These are phyloP conservation scores for Diplodus sargus DNA, from an alignment of 2,797 vertebrate genomes.

Conservation along the genomic window DNA sequence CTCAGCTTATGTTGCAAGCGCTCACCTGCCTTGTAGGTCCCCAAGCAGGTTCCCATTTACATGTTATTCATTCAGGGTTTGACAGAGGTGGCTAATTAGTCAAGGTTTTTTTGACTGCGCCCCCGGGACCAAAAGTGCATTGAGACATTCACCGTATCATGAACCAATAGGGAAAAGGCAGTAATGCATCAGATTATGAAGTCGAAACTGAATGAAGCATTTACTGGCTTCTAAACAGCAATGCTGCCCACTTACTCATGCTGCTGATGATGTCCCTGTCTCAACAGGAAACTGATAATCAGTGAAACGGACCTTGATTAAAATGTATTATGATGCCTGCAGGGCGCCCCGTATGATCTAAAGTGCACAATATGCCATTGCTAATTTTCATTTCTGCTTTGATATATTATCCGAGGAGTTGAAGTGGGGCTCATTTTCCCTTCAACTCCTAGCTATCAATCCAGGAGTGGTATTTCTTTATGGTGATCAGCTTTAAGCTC, in stretches of 20 bases:
- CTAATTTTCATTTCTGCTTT: slow-evolving; percentile 47
- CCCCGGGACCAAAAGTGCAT: slow-evolving; percentile 44
- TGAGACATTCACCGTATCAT: slow-evolving; percentile 38
- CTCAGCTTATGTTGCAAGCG: not conserved
- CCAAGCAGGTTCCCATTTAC: slow-evolving; percentile 32
- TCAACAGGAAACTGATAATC: slow-evolving; percentile 65
- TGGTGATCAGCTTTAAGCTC: slow-evolving; percentile 13
- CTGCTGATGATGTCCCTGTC: slow-evolving; percentile 52
- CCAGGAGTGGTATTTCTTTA: slow-evolving; percentile 12
- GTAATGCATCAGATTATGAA: slow-evolving; percentile 60
- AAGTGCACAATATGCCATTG: slow-evolving; percentile 48
- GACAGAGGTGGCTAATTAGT: slow-evolving; percentile 52
- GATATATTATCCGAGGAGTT: slow-evolving; percentile 39
- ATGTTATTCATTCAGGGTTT: slow-evolving; percentile 37
- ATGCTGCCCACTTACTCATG: slow-evolving; percentile 59
- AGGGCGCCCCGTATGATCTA: slow-evolving; percentile 29
- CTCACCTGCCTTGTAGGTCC: not conserved
- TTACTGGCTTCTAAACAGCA: slow-evolving; percentile 55
- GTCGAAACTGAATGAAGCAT: slow-evolving; percentile 56
- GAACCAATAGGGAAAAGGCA: slow-evolving; percentile 33
- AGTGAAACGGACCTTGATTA: slow-evolving; percentile 62
- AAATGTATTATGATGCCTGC: slow-evolving; percentile 57
- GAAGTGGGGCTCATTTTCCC: not conserved
- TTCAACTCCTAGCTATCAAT: slow-evolving; percentile 6
- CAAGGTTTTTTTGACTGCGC: slow-evolving; percentile 42